Percentiles rank a stretch among this genome's conserved stretches.
Conservation (phyloP, 2,113 vertebrate genomes). For the Pagrus major region DNA sequence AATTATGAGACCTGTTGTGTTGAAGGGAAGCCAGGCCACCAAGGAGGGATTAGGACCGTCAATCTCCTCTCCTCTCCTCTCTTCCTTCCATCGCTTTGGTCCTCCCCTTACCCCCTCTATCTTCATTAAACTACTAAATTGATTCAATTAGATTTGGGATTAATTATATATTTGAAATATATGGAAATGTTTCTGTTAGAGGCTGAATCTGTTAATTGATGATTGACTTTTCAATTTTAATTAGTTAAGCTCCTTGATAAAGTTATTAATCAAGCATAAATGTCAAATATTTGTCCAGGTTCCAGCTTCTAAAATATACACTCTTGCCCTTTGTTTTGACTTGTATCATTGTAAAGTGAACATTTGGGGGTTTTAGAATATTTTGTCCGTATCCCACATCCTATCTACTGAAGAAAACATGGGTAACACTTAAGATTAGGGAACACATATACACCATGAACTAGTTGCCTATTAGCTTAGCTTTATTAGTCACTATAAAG, state of each 20-base stretch:
- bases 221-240: neutral
- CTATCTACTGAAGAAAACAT: no score
- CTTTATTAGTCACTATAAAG: no score
- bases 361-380: neutral
- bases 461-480: no score
- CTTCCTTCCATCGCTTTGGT: neutral
- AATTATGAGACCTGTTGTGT: conserved; percentile 96
- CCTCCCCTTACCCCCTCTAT: conserved; percentile 18
- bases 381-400: no score
- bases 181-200: neutral
- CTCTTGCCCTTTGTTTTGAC: neutral
- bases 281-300: neutral
- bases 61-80: conserved; percentile 76
- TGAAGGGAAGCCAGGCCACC: conserved; percentile 92
- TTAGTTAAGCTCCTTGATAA: neutral
- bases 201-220: neutral
- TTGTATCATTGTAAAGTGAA: neutral
- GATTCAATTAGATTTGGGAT: neutral
- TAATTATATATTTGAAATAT: neutral
- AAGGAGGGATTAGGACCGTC: conserved; percentile 91
- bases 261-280: neutral
- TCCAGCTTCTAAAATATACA: neutral
- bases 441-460: no score
- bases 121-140: conserved; percentile 23
- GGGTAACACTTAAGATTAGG: no score